Evolutionary conservation across 2,113 vertebrate species (phyloP).

Genomic region (Siniperca chuatsi): DNA sequence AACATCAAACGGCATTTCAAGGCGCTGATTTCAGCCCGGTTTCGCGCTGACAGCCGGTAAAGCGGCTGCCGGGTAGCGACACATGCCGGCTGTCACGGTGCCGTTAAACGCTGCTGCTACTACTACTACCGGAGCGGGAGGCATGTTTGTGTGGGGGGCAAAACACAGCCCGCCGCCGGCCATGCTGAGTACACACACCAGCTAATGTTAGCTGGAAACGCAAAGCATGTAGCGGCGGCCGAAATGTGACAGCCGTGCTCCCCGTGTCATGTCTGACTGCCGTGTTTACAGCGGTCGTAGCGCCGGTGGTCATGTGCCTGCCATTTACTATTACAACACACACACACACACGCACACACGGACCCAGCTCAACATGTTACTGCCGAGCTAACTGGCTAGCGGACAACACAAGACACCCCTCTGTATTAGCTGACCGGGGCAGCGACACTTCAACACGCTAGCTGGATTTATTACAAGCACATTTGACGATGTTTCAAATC

Average conservation of each 20-base stretch:
- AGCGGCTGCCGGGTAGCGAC: constrained; percentile 6
- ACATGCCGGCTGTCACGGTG: constrained; percentile 29
- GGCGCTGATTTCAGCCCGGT: background rate
- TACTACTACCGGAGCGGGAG: constrained; percentile 16
- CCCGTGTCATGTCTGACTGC: constrained; percentile 23
- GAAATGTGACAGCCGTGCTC: background rate
- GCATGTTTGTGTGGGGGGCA: background rate
- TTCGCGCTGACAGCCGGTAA: background rate
- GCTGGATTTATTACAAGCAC: background rate
- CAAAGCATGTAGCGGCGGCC: background rate
- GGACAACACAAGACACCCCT: background rate
- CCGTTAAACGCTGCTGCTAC: constrained; percentile 10
- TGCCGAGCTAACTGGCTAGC: constrained; percentile 50
- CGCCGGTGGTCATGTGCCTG: constrained; percentile 61
- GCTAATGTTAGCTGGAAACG: background rate
- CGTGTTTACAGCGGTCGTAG: constrained; percentile 51
- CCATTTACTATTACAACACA: constrained; percentile 32
- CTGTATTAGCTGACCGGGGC: background rate
- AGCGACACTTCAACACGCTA: background rate
- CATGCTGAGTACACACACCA: background rate
- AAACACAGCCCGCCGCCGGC: constrained; percentile 1
- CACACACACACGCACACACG: constrained; percentile 18
- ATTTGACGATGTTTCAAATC: background rate
- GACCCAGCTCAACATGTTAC: constrained; percentile 33
- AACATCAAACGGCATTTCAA: fast-evolving